These are phyloP conservation scores for Epistrophe eligans DNA, from an alignment of 2,888 invertebrate species.

Conservation along the genomic window DNA sequence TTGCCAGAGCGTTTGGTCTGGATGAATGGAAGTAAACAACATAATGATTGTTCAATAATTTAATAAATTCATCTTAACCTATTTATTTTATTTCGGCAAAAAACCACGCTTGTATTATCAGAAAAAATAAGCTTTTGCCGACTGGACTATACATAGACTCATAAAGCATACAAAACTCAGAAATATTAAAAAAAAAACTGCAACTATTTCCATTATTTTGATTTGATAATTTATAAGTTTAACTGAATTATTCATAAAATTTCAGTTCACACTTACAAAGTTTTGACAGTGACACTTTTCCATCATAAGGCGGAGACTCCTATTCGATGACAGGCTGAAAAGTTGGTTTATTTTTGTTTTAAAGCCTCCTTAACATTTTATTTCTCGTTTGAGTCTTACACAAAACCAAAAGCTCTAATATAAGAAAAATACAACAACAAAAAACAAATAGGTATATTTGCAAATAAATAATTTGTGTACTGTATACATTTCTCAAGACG, in stretches of 20 bases:
- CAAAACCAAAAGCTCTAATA: background rate
- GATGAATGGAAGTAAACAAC: too few species aligned
- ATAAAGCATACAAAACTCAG: too few species aligned
- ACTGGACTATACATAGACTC: too few species aligned
- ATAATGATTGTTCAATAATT: too few species aligned
- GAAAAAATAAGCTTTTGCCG: too few species aligned
- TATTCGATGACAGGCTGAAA: background rate
- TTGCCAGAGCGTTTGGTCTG: too few species aligned
- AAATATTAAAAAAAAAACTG: too few species aligned
- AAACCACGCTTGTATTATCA: too few species aligned
- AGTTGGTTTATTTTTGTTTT: background rate
- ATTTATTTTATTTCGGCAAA: too few species aligned
- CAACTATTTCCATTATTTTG: background rate
- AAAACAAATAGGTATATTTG: background rate
- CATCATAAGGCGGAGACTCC: background rate
- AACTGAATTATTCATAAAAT: background rate
- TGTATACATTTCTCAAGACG: background rate
- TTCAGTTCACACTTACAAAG: constrained; percentile 14
- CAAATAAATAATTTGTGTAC: constrained; percentile 5
- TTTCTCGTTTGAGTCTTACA: constrained; percentile 5
- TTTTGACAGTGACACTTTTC: background rate
- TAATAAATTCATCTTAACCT: too few species aligned
- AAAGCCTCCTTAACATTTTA: background rate
- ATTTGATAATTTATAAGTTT: background rate
- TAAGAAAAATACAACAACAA: background rate